These are phyloP conservation scores for Papilio glaucus DNA, from an alignment of 1,140 invertebrate species.

Conservation along the genomic window DNA sequence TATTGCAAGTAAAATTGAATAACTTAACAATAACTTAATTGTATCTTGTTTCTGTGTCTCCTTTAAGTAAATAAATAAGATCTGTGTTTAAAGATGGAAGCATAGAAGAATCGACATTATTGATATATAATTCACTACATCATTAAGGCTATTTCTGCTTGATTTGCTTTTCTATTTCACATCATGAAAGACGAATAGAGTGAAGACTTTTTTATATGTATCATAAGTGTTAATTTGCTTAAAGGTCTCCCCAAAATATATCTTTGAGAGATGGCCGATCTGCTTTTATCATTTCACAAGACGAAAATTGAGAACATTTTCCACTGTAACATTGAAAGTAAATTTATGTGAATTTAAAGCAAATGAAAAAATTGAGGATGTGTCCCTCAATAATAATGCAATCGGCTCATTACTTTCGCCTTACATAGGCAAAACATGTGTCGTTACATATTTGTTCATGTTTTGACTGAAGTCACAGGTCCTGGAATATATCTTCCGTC, in stretches of 20 bases:
- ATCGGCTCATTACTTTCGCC: neutral
- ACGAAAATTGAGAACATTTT: neutral
- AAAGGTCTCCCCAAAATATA: too few relatives aligned
- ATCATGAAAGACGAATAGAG: too few relatives aligned
- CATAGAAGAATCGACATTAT: too few relatives aligned
- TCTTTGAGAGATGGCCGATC: too few relatives aligned
- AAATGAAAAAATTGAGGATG: constrained; percentile 1
- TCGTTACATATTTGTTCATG: neutral
- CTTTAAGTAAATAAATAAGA: too few relatives aligned
- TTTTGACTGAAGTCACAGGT: neutral
- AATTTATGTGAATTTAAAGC: neutral
- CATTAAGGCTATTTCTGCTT: too few relatives aligned
- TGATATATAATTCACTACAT: too few relatives aligned
- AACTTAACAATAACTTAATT: neutral
- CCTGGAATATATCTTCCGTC: neutral
- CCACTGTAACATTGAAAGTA: neutral
- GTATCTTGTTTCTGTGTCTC: neutral
- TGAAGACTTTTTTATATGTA: too few relatives aligned
- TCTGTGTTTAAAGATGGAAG: too few relatives aligned
- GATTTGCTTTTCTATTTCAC: too few relatives aligned
- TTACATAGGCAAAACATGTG: neutral
- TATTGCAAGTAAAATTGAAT: neutral
- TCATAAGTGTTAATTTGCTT: too few relatives aligned
- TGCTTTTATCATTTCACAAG: too few relatives aligned
- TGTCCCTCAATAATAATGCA: neutral